These are phyloP conservation scores for Ploceus nigricollis DNA, from an alignment of 2,113 vertebrate species.

Conservation along the genomic window DNA sequence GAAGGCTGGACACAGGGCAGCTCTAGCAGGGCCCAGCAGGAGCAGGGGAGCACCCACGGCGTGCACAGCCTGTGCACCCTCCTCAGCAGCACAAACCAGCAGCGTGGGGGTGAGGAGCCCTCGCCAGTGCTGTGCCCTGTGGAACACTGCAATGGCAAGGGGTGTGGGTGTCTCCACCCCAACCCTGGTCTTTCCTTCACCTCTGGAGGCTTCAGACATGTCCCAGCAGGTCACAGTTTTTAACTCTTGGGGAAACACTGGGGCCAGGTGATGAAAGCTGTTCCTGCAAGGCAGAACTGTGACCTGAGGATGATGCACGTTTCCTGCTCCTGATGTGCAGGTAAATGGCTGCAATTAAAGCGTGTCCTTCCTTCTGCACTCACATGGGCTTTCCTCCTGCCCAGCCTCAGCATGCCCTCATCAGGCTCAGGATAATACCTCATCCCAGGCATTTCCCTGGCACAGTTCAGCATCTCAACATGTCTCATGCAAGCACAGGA, in stretches of 20 bases:
- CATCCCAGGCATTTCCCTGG: not conserved
- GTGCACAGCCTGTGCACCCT: not conserved
- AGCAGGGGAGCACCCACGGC: not conserved
- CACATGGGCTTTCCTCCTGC: not conserved
- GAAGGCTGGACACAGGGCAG: not conserved
- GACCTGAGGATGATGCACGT: not conserved
- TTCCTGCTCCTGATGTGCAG: not conserved
- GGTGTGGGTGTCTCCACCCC: not conserved
- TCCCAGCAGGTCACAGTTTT: not conserved
- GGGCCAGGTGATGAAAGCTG: conserved; percentile 3
- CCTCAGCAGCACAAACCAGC: not conserved
- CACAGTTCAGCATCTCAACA: not conserved
- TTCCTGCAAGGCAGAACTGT: not conserved
- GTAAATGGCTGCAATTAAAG: not conserved
- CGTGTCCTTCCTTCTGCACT: not conserved
- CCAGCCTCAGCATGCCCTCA: not conserved
- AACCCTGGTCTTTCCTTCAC: not conserved
- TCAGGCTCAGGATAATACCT: not conserved
- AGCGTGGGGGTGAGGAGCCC: accelerated
- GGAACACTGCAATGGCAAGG: not conserved
- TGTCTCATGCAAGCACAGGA: not conserved
- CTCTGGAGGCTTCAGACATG: not conserved
- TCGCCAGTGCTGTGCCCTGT: accelerated
- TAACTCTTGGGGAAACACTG: not conserved
- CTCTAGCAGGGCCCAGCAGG: accelerated